Evolutionary conservation across 1,140 invertebrate genomes (phyloP), one percentile per base, ranked within the genome.

Genomic region (Campoletis sonorensis): DNA sequence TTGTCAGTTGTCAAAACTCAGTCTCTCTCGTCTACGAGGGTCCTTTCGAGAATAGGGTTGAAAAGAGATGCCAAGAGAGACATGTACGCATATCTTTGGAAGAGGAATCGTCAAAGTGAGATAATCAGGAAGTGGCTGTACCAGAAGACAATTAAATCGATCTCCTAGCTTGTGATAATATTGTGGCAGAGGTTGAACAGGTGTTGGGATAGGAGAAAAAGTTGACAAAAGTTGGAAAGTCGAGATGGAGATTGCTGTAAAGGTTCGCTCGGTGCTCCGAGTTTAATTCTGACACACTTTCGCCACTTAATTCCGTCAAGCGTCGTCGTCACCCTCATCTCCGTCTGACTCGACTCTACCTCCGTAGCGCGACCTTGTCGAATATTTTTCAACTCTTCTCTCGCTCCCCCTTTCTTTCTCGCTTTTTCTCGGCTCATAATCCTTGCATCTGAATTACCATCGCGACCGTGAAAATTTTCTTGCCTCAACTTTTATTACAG

Each of bases 11-110:
- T 10, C 3, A 26, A 64, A 8, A 64, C 23, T 3, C 11, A 5
- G 7, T 27, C 33, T 30, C 13, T n/a, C 68, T 37, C 30, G 30
- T 64, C n/a, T 15, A 26, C 61, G 76, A 83, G 86, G 84, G 86
- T 83, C 23, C 83, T 82, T 82, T 82, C 85, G 82, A 82, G 82
- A 79, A 81, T 71, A 26, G 26, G 84, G 84, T 85, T 85, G 81
- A 70, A 81, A 81, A 82, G 73, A 81, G 82, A 85, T 33, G 54
- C 58, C 1, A 61, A 61, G 21, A 61, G 21, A 5, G 7, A 26
- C 80, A 30, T 73, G 40, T 40, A 49, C 54, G 61, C 27, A 76
- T 40, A 73, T 73, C 37, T 51, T 73, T 27, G 27, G 40, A 21
- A 51, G 67, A 37, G 27, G 51, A 40, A 37, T 21, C 16, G 64